Evolutionary conservation across 2,888 invertebrate species (phyloP).

Genomic region (Drosophila gaucha): DNA sequence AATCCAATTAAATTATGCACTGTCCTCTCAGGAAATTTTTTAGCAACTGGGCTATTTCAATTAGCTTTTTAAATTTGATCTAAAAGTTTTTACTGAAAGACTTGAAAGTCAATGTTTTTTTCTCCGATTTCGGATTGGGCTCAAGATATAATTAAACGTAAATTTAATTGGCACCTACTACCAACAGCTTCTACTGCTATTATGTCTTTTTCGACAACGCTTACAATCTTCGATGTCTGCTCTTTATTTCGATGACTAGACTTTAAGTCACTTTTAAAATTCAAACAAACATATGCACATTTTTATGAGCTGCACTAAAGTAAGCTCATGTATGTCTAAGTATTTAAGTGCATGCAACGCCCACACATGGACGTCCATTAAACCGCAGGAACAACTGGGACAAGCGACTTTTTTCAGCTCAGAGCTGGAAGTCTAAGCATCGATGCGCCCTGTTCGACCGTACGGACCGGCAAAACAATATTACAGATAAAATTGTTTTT

Average conservation of each 20-base stretch:
- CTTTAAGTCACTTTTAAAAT: slow-evolving; percentile 12
- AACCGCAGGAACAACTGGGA: slow-evolving; percentile 29
- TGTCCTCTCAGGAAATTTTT: too few relatives aligned
- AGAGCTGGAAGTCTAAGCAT: slow-evolving; percentile 19
- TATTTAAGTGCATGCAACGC: slow-evolving; percentile 47
- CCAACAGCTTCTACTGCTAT: too few relatives aligned
- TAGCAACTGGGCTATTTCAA: too few relatives aligned
- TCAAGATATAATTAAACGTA: too few relatives aligned
- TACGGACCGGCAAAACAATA: slow-evolving; percentile 36
- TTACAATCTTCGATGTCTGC: not conserved
- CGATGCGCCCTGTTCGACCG: slow-evolving; percentile 9
- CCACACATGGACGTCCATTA: slow-evolving; percentile 40
- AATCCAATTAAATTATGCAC: too few relatives aligned
- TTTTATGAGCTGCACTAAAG: slow-evolving; percentile 35
- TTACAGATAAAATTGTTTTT: slow-evolving; percentile 63
- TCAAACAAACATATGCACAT: slow-evolving; percentile 24
- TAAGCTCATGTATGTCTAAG: slow-evolving; percentile 26
- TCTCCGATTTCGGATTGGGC: too few relatives aligned
- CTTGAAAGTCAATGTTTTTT: too few relatives aligned
- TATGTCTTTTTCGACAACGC: too few relatives aligned
- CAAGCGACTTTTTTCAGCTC: not conserved
- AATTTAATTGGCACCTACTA: too few relatives aligned
- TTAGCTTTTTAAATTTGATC: too few relatives aligned
- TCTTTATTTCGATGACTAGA: not conserved
- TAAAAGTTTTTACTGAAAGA: too few relatives aligned